Evolutionary conservation across 2,113 vertebrate genomes (phyloP), one percentile per base, ranked within the genome.

Genomic region (Tamias sibiricus): DNA sequence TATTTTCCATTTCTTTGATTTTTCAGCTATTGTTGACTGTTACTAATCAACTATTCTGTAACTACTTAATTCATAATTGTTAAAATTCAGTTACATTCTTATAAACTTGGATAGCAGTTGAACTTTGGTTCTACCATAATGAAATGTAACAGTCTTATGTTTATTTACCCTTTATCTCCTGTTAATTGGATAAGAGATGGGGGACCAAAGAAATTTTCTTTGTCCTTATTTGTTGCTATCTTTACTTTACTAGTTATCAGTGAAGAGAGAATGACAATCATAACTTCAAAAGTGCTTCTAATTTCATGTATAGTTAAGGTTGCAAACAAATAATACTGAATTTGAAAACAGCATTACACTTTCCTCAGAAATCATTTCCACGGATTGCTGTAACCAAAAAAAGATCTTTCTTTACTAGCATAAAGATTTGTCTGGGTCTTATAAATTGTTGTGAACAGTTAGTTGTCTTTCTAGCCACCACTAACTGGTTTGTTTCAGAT

Each of bases 271-370:
- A 6, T 52, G 8, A 32, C 32, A 4, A 0, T 57, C 22, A 6
- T 69, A 42, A 26, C 76, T 76, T 92, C 74, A n/a, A 80, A 57
- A 88, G 52, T 54, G 8, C 9, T 57, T 92, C 40, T 17, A 24
- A 88, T 75, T 2, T 4, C 16, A 82, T 24, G 14, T 28, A 3
- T 64, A 88, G 89, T 47, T 77, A 59, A 49, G 83, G 37, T 26
- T 57, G 92, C 20, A 96, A 96, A 96, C 87, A 95, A 35, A 91
- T 90, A 75, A 77, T 91, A 54, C 57, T 1, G 22, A 24, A 57
- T 95, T 96, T 94, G 89, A 87, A 89, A 98, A 95, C 86, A 98
- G 64, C 90, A n/a, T 89, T 24, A 2, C 86, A 85, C 96, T 94
- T 88, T 81, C 88, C 92, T 97, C 54, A 66, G 93, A 96, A 95